Base-by-base conservation (phyloP, 2,888 invertebrate species). In the Dicyrtoma fusca region DNA sequence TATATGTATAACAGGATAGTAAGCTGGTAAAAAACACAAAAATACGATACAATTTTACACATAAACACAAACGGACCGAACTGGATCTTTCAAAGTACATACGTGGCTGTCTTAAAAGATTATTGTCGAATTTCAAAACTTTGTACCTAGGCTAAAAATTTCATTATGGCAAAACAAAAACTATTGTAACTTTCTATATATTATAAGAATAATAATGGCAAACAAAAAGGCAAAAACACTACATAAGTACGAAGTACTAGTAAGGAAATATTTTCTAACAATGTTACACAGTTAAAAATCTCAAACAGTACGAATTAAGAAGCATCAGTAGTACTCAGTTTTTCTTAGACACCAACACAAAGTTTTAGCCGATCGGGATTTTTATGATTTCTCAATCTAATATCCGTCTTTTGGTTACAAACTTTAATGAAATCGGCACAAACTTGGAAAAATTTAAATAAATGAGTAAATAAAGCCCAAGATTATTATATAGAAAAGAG, bases 31-130 rank as follows among this genome's bases (percentile, higher is more conserved):
- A 21, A 26, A 34, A 59, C 11, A 64, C n/a, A 17, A 62, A 62
- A 51, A 64, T 51, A 17, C 21, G 10, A 21, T 21, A 57, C 25
- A 57, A 23, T 23, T 55, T 23, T 57, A 57, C n/a, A 57, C 25
- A 5, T 55, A 47, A 26, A 63, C 47, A 64, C 64, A 64, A 64
- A 64, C 49, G 64, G 64, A 64, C 64, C 64, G 64, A 64, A 64
- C 64, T 64, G 64, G 64, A 64, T 64, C 64, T 64, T 64, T 64
- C 64, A 64, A 64, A 25, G 25, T 53, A 62, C 10, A 42, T 61
- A 61, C 61, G 21, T 61, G 61, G 61, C 42, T 61, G 61, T 61
- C 61, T 61, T 61, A 61, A n/a, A 61, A 34, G 4, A 8, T 34
- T 34, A 42, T 44, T 61, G 44, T 61, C 61, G 61, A 61, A 61